A percentile compares a stretch with the other conserved stretches of the same genome.
Conservation (phyloP, 2,888 invertebrate species). For the Zele albiditarsus region DNA sequence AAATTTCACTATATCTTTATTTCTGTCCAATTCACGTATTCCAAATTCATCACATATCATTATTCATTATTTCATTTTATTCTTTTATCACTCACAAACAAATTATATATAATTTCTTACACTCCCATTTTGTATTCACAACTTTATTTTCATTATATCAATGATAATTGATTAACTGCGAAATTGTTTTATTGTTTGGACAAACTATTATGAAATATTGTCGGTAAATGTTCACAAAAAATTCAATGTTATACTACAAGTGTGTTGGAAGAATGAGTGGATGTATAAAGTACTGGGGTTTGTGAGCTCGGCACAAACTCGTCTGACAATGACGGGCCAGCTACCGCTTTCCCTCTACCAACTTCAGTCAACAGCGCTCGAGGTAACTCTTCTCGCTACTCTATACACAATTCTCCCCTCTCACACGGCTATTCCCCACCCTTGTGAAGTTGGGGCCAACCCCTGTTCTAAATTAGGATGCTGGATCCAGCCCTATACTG, state of each 20-base stretch:
- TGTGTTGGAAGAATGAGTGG: no score
- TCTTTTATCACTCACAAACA: no score
- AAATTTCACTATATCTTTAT: no score
- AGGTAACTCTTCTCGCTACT: slow-evolving; percentile 48
- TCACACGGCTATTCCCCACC: slow-evolving; percentile 57
- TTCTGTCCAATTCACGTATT: not conserved
- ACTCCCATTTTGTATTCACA: no score
- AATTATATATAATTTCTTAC: no score
- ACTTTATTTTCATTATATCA: not conserved
- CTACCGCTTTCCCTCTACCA: slow-evolving; percentile 50
- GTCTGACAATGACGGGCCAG: slow-evolving; percentile 65
- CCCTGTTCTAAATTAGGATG: slow-evolving; percentile 62
- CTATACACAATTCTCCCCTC: slow-evolving; percentile 54
- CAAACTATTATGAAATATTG: no score
- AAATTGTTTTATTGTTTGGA: no score
- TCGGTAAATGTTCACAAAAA: no score
- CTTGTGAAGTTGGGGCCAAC: slow-evolving; percentile 63
- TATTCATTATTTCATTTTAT: not conserved
- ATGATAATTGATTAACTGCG: not conserved
- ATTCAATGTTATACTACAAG: no score
- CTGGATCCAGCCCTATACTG: slow-evolving; percentile 21
- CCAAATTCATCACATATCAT: not conserved
- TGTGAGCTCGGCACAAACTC: slow-evolving; percentile 65
- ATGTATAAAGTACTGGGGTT: no score
- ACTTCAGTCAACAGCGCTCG: slow-evolving; percentile 53